A percentile compares a stretch with the other conserved stretches of the same genome.
phyloP scores from a whole-genome alignment of 2,888 invertebrate genomes.

The Coenonympha glycerion region DNA sequence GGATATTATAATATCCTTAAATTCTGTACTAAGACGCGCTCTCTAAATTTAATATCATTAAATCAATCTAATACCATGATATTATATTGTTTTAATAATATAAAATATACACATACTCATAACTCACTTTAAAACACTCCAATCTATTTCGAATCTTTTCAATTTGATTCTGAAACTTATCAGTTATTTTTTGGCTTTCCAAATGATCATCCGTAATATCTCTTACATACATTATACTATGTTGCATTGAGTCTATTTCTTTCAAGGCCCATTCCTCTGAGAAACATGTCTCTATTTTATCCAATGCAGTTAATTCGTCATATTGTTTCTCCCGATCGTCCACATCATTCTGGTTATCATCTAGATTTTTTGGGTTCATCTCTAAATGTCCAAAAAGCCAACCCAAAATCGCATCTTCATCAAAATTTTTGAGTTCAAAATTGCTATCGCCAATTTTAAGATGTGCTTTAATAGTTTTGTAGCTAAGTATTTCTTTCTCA shows the following conservation, averaged over 20 bases:
- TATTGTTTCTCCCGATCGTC: conserved; percentile 47
- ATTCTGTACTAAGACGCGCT: too few species aligned
- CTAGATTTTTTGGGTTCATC: conserved; percentile 24
- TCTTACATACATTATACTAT: conserved; percentile 51
- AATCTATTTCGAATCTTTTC: conserved; percentile 44
- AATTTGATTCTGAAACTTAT: conserved; percentile 46
- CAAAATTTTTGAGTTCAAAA: conserved; percentile 40
- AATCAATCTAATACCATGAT: too few species aligned
- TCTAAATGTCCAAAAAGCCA: conserved; percentile 57
- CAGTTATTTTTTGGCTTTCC: conserved; percentile 44
- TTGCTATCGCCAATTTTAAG: conserved; percentile 40
- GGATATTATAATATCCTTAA: too few species aligned
- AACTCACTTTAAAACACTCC: conserved; percentile 53
- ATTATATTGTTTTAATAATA: too few species aligned
- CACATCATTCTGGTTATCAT: conserved; percentile 26
- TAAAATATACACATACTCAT: too few species aligned
- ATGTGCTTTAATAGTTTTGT: conserved; percentile 45
- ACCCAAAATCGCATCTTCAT: conserved; percentile 47
- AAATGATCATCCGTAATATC: conserved; percentile 45
- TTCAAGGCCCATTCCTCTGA: conserved; percentile 53
- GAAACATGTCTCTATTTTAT: conserved; percentile 52
- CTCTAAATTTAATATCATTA: too few species aligned
- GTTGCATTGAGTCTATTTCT: conserved; percentile 55
- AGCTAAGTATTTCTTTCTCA: conserved; percentile 52
- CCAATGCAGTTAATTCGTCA: conserved; percentile 31